Evolutionary conservation across 2,797 vertebrate species (phyloP).

Genomic region (Austrolebias charrua): DNA sequence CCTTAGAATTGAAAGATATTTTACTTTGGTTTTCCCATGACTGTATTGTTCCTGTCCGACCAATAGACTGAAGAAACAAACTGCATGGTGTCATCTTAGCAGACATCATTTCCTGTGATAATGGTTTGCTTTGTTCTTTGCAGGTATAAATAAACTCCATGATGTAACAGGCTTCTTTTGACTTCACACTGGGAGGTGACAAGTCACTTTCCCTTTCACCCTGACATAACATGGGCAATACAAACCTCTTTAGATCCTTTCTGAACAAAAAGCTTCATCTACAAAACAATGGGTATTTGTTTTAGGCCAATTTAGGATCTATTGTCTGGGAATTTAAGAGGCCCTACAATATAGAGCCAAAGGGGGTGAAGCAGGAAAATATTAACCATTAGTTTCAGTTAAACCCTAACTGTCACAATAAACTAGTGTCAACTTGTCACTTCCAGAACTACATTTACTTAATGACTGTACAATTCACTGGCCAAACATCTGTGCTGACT

Average conservation of each 20-base stretch:
- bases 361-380: not conserved
- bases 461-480: constrained; percentile 68
- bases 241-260: constrained; percentile 49
- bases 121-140: constrained; percentile 58
- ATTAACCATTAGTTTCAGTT: not conserved
- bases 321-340: too few relatives aligned
- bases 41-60: too few relatives aligned
- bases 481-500: constrained; percentile 84
- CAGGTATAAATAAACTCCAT: constrained; percentile 61
- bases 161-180: constrained; percentile 58
- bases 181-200: constrained; percentile 60
- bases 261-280: constrained; percentile 14
- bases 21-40: too few relatives aligned
- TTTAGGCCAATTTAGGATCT: constrained; percentile 13
- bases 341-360: not conserved
- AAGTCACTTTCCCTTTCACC: constrained; percentile 65
- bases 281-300: constrained; percentile 31
- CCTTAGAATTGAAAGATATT: too few relatives aligned
- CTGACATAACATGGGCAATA: constrained; percentile 41
- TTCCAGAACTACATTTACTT: constrained; percentile 32
- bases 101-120: constrained; percentile 58
- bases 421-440: constrained; percentile 13
- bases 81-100: constrained; percentile 51
- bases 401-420: not conserved
- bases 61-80: not conserved